Base-by-base conservation (phyloP, 2,888 invertebrate genomes). In the Macrosiphum euphorbiae region DNA sequence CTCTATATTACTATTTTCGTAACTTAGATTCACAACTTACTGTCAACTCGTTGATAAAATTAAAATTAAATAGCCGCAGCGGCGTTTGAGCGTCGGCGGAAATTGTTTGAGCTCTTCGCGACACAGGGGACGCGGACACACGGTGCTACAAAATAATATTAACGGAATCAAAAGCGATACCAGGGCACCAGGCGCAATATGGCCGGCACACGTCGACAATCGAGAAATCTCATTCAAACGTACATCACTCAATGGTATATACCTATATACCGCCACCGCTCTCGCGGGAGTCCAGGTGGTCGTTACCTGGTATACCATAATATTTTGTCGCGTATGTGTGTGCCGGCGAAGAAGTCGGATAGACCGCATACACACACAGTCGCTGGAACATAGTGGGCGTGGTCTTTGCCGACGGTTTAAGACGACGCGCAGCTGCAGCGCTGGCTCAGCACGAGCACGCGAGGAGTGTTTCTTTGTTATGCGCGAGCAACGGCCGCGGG, bases 391-490 rank as follows among this genome's bases (percentile, higher is more conserved):
- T 78, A 78, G 78, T 50, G 92, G 92, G 92, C 92, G 92, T 92
- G 92, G 92, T 92, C 35, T 87, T 50, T 85, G 86, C 7, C 26
- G 47, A 24, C 78, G 90, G 90, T 90, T 84, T 52, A 84, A 90
- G 90, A 90, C 90, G 78, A 50, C 78, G 78, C 26, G 47, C 90
- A 67, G 90, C 90, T 50, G 90, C 90, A 50, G 28, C 89, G 35
- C 52, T n/a, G 10, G 50, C 20, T 13, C 78, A 26, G 90, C 61
- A n/a, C 78, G 50, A 16, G 44, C 85, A 24, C 61, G 50, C 58
- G 92, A 28, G 50, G 41, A 91, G 84, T 35, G 90, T 78, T 91
- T 85, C 91, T 91, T 91, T 91, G 91, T 91, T 44, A 41, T 3
- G 52, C 7, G 41, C 16, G 50, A 24, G 50, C 35, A 50, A 28